Conservation (phyloP, 2,113 vertebrate species). For the Phylloscopus whistleri region DNA sequence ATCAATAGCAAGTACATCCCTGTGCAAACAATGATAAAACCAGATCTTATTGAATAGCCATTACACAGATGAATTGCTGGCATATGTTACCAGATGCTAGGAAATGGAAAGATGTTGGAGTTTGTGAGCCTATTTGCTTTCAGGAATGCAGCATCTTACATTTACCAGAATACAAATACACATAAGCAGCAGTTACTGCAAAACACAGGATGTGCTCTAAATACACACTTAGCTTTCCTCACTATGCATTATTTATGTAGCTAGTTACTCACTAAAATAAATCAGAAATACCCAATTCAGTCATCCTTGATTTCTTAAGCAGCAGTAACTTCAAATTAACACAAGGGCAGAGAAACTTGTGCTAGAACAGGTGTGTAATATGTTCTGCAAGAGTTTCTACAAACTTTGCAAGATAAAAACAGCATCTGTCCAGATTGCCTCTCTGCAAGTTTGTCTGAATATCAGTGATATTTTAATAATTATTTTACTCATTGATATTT, state of each 20-base stretch:
- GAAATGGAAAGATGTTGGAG: not conserved
- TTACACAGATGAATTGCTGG: not conserved
- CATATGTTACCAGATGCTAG: not conserved
- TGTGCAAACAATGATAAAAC: not conserved
- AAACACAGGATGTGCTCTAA: not conserved
- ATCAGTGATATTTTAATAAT: not conserved
- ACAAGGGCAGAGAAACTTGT: not conserved
- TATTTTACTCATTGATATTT: not conserved
- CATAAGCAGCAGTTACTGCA: not conserved
- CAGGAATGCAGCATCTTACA: not conserved
- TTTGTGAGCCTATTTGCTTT: not conserved
- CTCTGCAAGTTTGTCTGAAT: not conserved
- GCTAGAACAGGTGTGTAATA: not conserved
- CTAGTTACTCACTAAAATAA: not conserved
- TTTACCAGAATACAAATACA: not conserved
- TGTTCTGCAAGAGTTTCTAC: not conserved
- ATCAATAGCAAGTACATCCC: not conserved
- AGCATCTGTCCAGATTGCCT: fast-evolving
- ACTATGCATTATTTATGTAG: not conserved
- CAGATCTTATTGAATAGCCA: not conserved
- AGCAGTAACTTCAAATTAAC: not conserved
- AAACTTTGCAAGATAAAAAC: not conserved
- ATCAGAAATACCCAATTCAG: not conserved
- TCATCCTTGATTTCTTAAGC: not conserved
- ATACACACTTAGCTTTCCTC: not conserved